Base-by-base conservation (phyloP, 2,113 vertebrate genomes). In the Saguinus midas region DNA sequence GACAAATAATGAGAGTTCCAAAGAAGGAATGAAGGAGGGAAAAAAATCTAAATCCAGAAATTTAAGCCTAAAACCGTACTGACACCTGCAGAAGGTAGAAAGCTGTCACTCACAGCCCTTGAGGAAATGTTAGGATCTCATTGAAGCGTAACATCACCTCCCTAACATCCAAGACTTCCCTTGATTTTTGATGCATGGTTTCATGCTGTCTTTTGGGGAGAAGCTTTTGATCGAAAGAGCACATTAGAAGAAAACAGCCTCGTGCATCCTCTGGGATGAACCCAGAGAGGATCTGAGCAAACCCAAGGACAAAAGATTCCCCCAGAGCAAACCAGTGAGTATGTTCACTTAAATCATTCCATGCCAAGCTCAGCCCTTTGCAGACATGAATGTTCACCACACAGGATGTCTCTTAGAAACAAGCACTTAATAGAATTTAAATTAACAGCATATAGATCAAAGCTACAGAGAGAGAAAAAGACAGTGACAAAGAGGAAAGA, bases 251-350 rank as follows among this genome's bases (percentile, higher is more conserved):
- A 76, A 97, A 97, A 96, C 80, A 88, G 57, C 21, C 55, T 92
- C 21, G 4, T 52, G 5, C 25, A 61, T 93, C 80, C 66, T 92
- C 50, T 92, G 95, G 48, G 88, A 96, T 1, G 16, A 94, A 84
- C 75, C 86, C 83, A 93, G 57, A 94, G 75, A 95, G 70, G 83
- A 97, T 96, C 91, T 95, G 83, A 97, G 64, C 87, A 90, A 96
- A 82, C 37, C 43, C 84, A 96, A 97, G 94, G 90, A 97, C 97
- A 96, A 95, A 97, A 87, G 75, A 96, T 43, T 45, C 79, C 79
- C 96, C 81, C 35, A 73, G 66, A 68, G 58, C 72, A 93, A 89
- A 90, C 18, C 45, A 93, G 64, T 32, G 25, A 29, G 0, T 68
- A 25, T 73, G 11, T 64, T 90, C 87, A 48, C 45, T 91, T 90